Evolutionary conservation across 2,888 invertebrate genomes (phyloP).

Genomic region (Drosophila nr. medialis): DNA sequence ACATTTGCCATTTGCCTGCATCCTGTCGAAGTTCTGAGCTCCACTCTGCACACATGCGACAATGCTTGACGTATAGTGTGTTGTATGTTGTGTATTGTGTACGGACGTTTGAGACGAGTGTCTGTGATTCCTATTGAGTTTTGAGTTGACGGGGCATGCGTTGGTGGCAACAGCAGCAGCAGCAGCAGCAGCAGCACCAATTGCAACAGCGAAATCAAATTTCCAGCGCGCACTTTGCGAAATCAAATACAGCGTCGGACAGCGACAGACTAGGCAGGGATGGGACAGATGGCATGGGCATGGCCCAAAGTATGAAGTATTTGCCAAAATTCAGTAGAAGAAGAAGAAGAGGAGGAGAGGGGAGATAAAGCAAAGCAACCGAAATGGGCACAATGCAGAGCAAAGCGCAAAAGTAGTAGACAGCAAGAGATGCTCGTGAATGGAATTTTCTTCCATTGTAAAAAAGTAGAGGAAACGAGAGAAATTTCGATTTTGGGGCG

Average conservation of each 20-base stretch:
- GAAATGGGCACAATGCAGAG: conserved; percentile 69
- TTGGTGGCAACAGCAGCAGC: conserved; percentile 45
- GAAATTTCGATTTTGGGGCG: conserved; percentile 60
- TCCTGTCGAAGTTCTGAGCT: conserved; percentile 38
- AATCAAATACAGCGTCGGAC: conserved; percentile 70
- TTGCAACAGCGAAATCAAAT: conserved; percentile 69
- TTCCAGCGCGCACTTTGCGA: conserved; percentile 78
- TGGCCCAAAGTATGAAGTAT: conserved; percentile 68
- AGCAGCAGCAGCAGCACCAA: conserved; percentile 23
- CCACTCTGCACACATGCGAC: conserved; percentile 43
- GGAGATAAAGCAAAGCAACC: conserved; percentile 19
- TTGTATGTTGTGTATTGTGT: conserved; percentile 17
- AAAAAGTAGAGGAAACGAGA: conserved; percentile 34
- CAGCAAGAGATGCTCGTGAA: conserved; percentile 56
- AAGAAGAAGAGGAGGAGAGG: conserved; percentile 3
- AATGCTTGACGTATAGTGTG: conserved; percentile 54
- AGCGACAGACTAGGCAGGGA: conserved; percentile 10
- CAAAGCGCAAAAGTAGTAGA: conserved; percentile 43
- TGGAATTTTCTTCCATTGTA: conserved; percentile 75
- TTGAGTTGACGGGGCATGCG: conserved; percentile 63
- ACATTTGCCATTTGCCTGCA: conserved; percentile 57
- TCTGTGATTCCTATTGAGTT: conserved; percentile 74
- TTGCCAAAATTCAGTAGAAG: conserved; percentile 71
- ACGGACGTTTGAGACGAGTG: conserved; percentile 54
- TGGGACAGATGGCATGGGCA: conserved; percentile 11